Evolutionary conservation across 2,888 invertebrate genomes (phyloP).

Genomic region (Ptychoptera contaminata): DNA sequence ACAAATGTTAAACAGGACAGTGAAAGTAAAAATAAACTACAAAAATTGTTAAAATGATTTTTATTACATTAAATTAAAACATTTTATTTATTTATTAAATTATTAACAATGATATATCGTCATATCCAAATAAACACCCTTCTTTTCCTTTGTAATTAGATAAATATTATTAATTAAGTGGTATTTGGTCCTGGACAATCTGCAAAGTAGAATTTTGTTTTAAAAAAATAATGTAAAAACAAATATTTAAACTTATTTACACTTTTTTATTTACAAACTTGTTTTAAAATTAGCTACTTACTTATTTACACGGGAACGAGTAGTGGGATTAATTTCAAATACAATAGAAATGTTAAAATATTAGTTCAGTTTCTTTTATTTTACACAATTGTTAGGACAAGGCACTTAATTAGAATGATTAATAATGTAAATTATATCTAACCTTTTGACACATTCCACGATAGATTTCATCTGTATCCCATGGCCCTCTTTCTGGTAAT

Average conservation of each 20-base stretch:
- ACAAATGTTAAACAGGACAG: too few relatives aligned
- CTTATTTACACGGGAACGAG: neutral
- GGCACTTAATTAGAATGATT: neutral
- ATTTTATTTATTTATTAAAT: neutral
- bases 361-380: too few relatives aligned
- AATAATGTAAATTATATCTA: slow-evolving; percentile 6
- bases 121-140: neutral
- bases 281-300: slow-evolving; percentile 1
- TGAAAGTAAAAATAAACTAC: too few relatives aligned
- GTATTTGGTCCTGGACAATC: slow-evolving; percentile 29
- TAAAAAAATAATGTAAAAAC: too few relatives aligned
- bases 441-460: slow-evolving; percentile 76
- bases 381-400: too few relatives aligned
- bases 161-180: slow-evolving; percentile 8
- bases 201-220: slow-evolving; percentile 31
- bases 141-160: neutral
- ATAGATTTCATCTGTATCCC: slow-evolving; percentile 73
- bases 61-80: too few relatives aligned
- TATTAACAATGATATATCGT: neutral
- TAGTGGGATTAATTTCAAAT: neutral
- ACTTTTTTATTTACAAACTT: slow-evolving; percentile 1
- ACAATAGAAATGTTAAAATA: too few relatives aligned
- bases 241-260: slow-evolving; percentile 1
- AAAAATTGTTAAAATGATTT: too few relatives aligned
- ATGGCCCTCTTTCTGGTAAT: slow-evolving; percentile 65